Evolutionary conservation across 2,113 vertebrate genomes (phyloP), one percentile per base, ranked within the genome.

Genomic region (Smithornis capensis): DNA sequence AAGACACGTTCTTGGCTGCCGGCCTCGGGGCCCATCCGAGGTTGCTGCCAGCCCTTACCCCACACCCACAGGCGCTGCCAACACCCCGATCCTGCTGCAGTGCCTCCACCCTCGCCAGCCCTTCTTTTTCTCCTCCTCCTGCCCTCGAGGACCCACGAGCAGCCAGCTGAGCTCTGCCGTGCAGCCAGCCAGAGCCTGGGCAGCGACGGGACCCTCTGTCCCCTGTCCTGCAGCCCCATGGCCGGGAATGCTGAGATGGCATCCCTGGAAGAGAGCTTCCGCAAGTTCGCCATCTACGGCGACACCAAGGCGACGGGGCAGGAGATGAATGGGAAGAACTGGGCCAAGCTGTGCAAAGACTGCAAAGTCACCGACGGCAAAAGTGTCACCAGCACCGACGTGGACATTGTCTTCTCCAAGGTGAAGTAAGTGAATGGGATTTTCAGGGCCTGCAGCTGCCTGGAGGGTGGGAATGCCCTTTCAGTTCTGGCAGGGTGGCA

Each of bases 321-420:
- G 56, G 99, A 99, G 95, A 98, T 99, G 97, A 99, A 99, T 0
- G 99, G 99, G 70, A 99, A 99, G 97, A 99, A 99, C 98, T 99
- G 99, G 99, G 98, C 99, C 95, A 99, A 99, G 93, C 98, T 99
- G 29, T 99, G 99, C 96, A 99, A 99, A 62, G 99, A 99, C 96
- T 99, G 99, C 96, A 99, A 99, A 97, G 98, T 99, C 88, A 98
- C 97, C 0, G 99, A 99, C 0, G 98, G 99, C 40, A 99, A 99
- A 97, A 98, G 94, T 0, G 67, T 99, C 79, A 99, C 98, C 11
- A 57, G 98, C 91, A 99, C 99, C 0, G 99, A 99, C 0, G 99
- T 99, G 25, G 99, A 99, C 96, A 99, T 99, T 18, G 98, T 99
- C 88, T 99, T 99, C 98, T 98, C 98, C 90, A 99, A 99, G 98